A percentile compares a stretch with the other conserved stretches of the same genome.
phyloP scores from a whole-genome alignment of 2,888 invertebrate genomes.

The Drosophila barbarae region DNA sequence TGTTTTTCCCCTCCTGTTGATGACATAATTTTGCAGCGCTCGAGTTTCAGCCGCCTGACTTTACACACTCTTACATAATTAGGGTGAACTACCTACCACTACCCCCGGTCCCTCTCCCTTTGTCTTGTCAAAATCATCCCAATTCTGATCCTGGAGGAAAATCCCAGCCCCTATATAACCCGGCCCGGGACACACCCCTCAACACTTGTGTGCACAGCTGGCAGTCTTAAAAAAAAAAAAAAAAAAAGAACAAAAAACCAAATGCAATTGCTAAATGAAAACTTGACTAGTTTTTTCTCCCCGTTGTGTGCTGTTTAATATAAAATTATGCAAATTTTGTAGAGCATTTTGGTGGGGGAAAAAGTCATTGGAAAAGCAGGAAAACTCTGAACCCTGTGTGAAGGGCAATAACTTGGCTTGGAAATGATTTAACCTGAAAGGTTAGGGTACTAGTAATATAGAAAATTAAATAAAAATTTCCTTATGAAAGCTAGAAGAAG shows the following conservation, averaged over 20 bases:
- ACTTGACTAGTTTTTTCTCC: conserved; percentile 34
- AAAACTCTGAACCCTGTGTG: neutral
- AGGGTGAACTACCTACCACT: conserved; percentile 44
- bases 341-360: conserved; percentile 37
- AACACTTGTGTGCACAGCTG: conserved; percentile 68
- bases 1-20: conserved; percentile 14
- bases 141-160: neutral
- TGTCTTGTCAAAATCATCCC: conserved; percentile 12
- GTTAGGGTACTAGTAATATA: neutral
- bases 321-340: conserved; percentile 65
- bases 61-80: conserved; percentile 67
- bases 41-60: conserved; percentile 60
- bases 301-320: conserved; percentile 48
- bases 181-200: conserved; percentile 51
- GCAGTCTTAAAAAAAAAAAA: conserved; percentile 41
- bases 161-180: conserved; percentile 6
- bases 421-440: neutral
- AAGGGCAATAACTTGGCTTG: neutral
- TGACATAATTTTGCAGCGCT: conserved; percentile 55
- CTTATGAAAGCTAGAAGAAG: neutral
- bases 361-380: conserved; percentile 24
- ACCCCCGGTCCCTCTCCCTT: conserved; percentile 5
- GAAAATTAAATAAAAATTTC: neutral
- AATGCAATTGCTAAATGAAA: conserved; percentile 65
- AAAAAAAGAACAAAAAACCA: conserved; percentile 52